phyloP scores from a whole-genome alignment of 1,140 invertebrate genomes.

The Micrasema longulum region DNA sequence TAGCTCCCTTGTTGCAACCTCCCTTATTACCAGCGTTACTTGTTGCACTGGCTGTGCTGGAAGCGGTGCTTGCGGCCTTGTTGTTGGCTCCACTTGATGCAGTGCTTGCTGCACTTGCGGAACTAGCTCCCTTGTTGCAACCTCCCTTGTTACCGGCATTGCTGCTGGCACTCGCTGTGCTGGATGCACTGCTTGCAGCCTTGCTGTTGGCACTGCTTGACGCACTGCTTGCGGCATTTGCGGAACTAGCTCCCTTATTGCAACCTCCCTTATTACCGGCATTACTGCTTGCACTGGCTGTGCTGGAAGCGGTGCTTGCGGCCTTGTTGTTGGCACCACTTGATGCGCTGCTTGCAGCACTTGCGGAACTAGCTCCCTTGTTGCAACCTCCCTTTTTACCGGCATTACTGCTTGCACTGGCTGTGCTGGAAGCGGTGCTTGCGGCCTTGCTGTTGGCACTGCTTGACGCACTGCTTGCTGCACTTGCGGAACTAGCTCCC shows the following conservation, averaged over 20 bases:
- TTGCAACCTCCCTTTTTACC: too few species aligned
- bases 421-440: background rate
- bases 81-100: background rate
- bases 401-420: background rate
- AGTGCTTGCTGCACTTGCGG: constrained; percentile 1
- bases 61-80: background rate
- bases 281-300: background rate
- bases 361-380: too few species aligned
- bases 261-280: background rate
- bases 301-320: background rate
- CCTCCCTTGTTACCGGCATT: background rate
- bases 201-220: background rate
- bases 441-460: background rate
- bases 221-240: background rate
- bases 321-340: background rate
- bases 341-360: background rate
- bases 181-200: background rate
- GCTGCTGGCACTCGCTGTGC: background rate
- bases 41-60: background rate
- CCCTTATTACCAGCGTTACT: background rate
- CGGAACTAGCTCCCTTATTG: background rate
- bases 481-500: too few species aligned
- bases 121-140: too few species aligned
- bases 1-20: too few species aligned
- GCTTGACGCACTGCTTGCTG: background rate